Evolutionary conservation across 2,888 invertebrate species (phyloP), one percentile per base, ranked within the genome.

Genomic region (Drosophila prostipennis): DNA sequence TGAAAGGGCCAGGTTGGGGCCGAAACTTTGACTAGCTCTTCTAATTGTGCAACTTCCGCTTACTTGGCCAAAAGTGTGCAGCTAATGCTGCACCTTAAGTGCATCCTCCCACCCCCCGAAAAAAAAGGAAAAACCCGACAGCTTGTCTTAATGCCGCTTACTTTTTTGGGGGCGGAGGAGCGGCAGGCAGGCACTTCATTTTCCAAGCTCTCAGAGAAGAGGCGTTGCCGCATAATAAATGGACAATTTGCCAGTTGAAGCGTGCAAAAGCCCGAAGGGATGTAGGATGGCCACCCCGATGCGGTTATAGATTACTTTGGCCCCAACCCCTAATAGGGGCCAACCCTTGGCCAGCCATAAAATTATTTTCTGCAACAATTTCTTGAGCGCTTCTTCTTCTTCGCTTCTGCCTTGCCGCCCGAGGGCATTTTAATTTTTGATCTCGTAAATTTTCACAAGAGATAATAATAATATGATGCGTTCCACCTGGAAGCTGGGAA

Each of bases 211-310:
- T 42, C 19, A 39, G 77, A 82, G 89, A 89, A 82, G 84, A 89
- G 89, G 89, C 87, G 87, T 88, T 88, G 80, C 87, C 85, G 89
- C 89, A 88, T 89, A 89, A 88, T 89, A 88, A 89, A 89, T 88
- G 89, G 85, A 89, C 89, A 89, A 87, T 87, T 87, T 87, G 83
- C 78, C 80, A 80, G 89, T 73, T 86, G 87, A 82, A 82, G 86
- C 86, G 88, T 85, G 74, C 79, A 85, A 76, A 71, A 74, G 86
- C 77, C 79, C 82, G 53, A 72, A 87, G 81, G 88, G 88, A 82
- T 85, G 70, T 87, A 34, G 76, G 73, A 78, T 8, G 79, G 40
- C 19, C 8, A n/a, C 26, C 32, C 45, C 77, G 71, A 77, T 80
- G 87, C 71, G 73, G 78, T 80, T 89, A 89, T 88, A 83, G 84